These are phyloP conservation scores for Natator depressus DNA, from an alignment of 2,113 vertebrate species.

Conservation along the genomic window DNA sequence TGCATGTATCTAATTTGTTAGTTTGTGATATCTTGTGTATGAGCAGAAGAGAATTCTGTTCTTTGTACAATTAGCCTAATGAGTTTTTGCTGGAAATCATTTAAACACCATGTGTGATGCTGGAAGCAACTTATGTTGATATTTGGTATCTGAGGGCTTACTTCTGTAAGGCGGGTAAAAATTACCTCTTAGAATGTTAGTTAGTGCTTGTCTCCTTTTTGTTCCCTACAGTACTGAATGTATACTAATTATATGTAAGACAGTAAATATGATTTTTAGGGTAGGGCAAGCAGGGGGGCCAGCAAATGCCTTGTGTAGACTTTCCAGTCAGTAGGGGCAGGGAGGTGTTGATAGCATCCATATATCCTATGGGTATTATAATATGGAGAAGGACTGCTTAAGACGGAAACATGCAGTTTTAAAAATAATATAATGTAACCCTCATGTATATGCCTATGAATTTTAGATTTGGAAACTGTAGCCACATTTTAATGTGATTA, in stretches of 20 bases:
- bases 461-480: rapidly evolving
- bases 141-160: not conserved
- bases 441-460: not conserved
- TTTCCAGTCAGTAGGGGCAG: not conserved
- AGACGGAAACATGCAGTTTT: not conserved
- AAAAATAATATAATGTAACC: not conserved
- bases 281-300: not conserved
- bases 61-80: rapidly evolving
- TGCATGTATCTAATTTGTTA: not conserved
- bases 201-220: not conserved
- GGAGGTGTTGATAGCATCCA: not conserved
- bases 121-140: not conserved
- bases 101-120: not conserved
- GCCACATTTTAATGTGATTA: not conserved
- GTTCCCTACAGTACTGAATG: not conserved
- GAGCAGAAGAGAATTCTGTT: not conserved
- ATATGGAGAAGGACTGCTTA: not conserved
- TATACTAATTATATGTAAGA: not conserved
- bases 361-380: not conserved
- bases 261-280: not conserved
- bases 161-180: not conserved
- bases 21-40: not conserved
- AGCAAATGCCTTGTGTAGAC: not conserved
- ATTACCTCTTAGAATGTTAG: not conserved
- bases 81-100: rapidly evolving